Evolutionary conservation across 2,797 vertebrate species (phyloP), one percentile per base, ranked within the genome.

Genomic region (Discoglossus pictus): DNA sequence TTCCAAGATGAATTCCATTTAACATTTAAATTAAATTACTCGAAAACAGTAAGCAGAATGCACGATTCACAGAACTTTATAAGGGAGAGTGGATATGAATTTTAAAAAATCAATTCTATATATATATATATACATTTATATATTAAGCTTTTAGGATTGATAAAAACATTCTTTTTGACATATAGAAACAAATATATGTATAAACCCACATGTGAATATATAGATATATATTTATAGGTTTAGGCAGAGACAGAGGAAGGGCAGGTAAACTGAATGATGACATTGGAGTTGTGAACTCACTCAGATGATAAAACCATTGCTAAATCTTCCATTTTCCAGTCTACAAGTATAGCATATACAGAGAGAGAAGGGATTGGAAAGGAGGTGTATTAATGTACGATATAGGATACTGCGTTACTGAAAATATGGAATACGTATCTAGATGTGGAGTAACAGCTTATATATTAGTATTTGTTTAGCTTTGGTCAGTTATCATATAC

Each of bases 91-190:
- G 42, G 35, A 47, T 11, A 18, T 64, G 52, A 35, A 43, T n/a
- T 70, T 63, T 46, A 48, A 63, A 70, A 55, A 58, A 44, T 60
- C 35, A 64, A 70, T 56, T 71, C 63, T 64, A 55, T 70, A 62
- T 62, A 51, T 58, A 25, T 64, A 71, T 58, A 71, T 62, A 70
- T 42, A 58, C 40, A 50, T 47, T 50, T 67, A 58, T 71, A 71
- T 71, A 64, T 51, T 56, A 35, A 16, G 13, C 10, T 43, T 63
- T 64, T 62, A 38, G 43, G 17, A 20, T 10, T 27, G 34, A 18
- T 39, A 58, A 70, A 48, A 56, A 47, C 36, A 48, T 63, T 50
- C 24, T 15, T 56, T 8, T 56, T 31, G 18, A 27, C 16, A 23
- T 13, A 44, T 10, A 56, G n/a, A 42, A 31, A 48, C 23, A 47